A percentile compares a stretch with the other conserved stretches of the same genome.
phyloP scores from a whole-genome alignment of 2,113 vertebrate genomes.

The Nyctibius bracteatus region DNA sequence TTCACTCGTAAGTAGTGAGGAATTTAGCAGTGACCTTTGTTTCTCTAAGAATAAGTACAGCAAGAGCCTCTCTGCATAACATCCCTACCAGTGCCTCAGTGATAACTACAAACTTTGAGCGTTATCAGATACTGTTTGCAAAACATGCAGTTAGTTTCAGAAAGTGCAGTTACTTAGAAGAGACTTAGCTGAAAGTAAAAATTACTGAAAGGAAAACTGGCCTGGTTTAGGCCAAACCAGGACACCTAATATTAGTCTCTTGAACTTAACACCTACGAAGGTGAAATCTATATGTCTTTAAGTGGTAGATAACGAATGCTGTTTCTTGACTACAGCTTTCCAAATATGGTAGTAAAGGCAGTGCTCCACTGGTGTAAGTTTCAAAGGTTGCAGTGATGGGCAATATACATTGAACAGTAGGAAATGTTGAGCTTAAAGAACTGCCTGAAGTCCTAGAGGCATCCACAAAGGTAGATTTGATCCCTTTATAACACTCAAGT shows the following conservation, averaged over 20 bases:
- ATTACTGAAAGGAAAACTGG: no score
- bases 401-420: background rate
- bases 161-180: no score
- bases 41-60: no score
- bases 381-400: background rate
- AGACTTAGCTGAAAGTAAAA: no score
- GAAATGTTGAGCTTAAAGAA: background rate
- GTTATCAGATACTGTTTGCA: no score
- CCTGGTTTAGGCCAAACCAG: no score
- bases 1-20: no score
- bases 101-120: no score
- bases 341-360: fast-evolving
- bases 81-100: no score
- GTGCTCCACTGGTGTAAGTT: background rate
- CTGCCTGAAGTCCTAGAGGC: background rate
- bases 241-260: background rate
- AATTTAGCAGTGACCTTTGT: no score
- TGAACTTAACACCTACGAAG: background rate
- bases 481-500: background rate
- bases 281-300: background rate
- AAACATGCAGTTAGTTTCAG: no score
- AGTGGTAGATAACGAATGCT: background rate
- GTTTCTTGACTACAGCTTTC: background rate
- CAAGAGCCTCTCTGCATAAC: no score
- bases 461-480: background rate